Conservation (phyloP, 2,888 invertebrate genomes). For the Tyria jacobaeae region DNA sequence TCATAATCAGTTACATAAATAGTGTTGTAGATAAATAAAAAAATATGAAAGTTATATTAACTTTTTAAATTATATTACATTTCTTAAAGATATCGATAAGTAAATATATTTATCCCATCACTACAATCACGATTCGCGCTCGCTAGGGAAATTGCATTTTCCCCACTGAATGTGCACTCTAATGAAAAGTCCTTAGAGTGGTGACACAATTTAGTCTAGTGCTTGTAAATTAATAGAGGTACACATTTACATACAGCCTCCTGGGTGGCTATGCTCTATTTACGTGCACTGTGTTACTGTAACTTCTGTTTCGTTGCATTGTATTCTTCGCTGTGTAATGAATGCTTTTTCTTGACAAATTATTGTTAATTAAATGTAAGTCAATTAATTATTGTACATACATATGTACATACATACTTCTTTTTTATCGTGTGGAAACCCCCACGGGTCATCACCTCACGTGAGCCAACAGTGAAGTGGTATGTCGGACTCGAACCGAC, state of each 20-base stretch:
- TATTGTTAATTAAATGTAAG: too few species aligned
- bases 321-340: too few species aligned
- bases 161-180: conserved; percentile 66
- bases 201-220: conserved; percentile 70
- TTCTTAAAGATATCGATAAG: conserved; percentile 27
- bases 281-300: conserved; percentile 28
- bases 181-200: conserved; percentile 72
- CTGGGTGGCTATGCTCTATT: conserved; percentile 31
- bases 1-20: too few species aligned
- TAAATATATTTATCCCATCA: conserved; percentile 38
- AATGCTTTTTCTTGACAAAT: not conserved
- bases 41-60: too few species aligned
- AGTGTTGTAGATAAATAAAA: too few species aligned
- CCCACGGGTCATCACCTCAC: too few species aligned
- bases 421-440: too few species aligned
- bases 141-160: conserved; percentile 73
- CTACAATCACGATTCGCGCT: conserved; percentile 58
- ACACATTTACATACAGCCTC: conserved; percentile 55
- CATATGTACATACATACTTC: too few species aligned
- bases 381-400: too few species aligned
- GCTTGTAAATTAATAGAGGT: conserved; percentile 66
- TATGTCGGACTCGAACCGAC: too few species aligned
- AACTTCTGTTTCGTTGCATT: conserved; percentile 20
- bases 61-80: too few species aligned
- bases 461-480: too few species aligned